Evolutionary conservation across 2,113 vertebrate genomes (phyloP).

Genomic region (Stictonetta naevosa): DNA sequence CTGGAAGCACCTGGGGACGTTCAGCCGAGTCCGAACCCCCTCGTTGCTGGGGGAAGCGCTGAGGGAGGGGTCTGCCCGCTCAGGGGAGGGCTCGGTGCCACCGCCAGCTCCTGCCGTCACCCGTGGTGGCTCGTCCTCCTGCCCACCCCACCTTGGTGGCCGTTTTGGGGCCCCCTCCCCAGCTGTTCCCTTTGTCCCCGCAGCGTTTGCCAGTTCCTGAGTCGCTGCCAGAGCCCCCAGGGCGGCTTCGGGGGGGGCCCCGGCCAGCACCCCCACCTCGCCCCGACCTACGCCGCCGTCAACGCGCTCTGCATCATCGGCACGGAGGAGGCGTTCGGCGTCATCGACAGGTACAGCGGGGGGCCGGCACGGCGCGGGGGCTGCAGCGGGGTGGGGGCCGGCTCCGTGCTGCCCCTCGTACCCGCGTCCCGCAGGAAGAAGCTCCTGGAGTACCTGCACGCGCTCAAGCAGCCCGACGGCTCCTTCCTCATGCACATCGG

Average conservation of each 20-base stretch:
- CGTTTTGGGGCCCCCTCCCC: background rate
- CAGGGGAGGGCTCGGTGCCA: background rate
- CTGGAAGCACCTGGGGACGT: background rate
- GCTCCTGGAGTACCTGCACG: conserved; percentile 90
- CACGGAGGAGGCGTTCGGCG: conserved; percentile 88
- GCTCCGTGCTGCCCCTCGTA: background rate
- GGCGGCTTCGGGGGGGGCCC: conserved; percentile 95
- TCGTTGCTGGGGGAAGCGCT: background rate
- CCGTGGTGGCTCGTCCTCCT: too few species aligned
- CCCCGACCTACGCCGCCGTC: conserved; percentile 94
- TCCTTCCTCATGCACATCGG: conserved; percentile 96
- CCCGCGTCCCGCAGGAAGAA: conserved; percentile 86
- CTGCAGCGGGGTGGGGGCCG: accelerated
- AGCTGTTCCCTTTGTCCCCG: background rate
- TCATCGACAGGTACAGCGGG: conserved; percentile 88
- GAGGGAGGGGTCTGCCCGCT: background rate
- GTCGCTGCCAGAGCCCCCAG: conserved; percentile 86
- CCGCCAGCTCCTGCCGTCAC: background rate
- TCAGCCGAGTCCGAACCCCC: background rate
- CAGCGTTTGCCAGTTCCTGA: conserved; percentile 93
- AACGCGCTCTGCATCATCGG: conserved; percentile 95
- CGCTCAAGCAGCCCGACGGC: conserved; percentile 91
- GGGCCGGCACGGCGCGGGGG: accelerated
- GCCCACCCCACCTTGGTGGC: background rate
- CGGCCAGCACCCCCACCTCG: conserved; percentile 92